phyloP scores from a whole-genome alignment of 2,797 vertebrate genomes.

The Urophycis tenuis region DNA sequence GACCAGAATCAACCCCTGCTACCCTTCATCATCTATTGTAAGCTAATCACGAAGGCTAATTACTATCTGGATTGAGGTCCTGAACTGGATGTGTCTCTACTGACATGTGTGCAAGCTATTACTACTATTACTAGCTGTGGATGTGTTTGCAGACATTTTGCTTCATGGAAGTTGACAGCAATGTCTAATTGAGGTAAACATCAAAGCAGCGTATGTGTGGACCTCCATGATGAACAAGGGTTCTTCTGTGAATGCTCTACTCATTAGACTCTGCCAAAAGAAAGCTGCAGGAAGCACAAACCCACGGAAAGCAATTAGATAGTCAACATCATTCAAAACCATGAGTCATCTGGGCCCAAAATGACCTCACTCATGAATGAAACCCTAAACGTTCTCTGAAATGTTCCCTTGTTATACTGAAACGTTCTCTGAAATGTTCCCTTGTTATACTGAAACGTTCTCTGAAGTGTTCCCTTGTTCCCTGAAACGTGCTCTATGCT shows the following conservation, averaged over 20 bases:
- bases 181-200: not conserved
- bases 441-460: constrained; percentile 42
- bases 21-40: not conserved
- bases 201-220: not conserved
- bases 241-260: too few relatives aligned
- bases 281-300: too few relatives aligned
- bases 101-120: too few relatives aligned
- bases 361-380: constrained; percentile 45
- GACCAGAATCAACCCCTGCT: constrained; percentile 20
- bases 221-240: too few relatives aligned
- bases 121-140: not conserved
- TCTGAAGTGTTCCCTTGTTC: constrained; percentile 29
- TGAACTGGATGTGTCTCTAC: not conserved
- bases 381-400: too few relatives aligned
- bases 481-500: constrained; percentile 39
- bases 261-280: too few relatives aligned
- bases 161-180: not conserved
- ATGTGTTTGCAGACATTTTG: not conserved
- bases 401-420: constrained; percentile 40
- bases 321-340: not conserved
- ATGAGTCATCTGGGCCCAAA: too few relatives aligned
- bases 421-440: too few relatives aligned
- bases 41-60: not conserved
- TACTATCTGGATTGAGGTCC: not conserved
- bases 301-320: not conserved